Evolutionary conservation across 2,888 invertebrate genomes (phyloP), one percentile per base, ranked within the genome.

Genomic region (Ochropleura plecta): DNA sequence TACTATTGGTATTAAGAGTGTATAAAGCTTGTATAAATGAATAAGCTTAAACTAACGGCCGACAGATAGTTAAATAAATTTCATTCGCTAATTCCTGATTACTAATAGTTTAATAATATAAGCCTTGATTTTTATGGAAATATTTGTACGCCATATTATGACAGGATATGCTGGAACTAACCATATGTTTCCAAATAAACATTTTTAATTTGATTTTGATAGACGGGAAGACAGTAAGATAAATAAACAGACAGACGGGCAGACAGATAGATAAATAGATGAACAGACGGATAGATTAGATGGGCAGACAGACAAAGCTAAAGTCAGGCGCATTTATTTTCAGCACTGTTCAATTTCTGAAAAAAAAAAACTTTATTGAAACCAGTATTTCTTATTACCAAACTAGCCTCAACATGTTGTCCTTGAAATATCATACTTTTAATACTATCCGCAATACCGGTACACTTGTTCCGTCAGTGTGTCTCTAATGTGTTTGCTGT

Each of bases 401-500:
- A n/a, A 63, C 5, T 30, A 74, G 57, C 49, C 30, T 20, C 20
- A 55, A 30, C 0, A 12, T 40, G 4, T 20, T n/a, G 3, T 46
- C 46, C n/a, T 70, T 70, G 57, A 76, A 67, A 60, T 68, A 20
- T 46, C 12, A 46, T 48, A 55, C 42, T 62, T 76, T 20, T 1
- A 55, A 3, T 10, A 55, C 48, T 30, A n/a, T n/a, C 30, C 9
- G 51, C n/a, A 30, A 71, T 12, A 42, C 48, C 48, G 42, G 76
- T 46, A 57, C 20, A 16, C 63, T 72, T 42, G 59, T 65, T 78
- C 51, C 59, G 59, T 64, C 46, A 64, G 46, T 42, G 12, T 63
- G 74, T 30, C 74, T 49, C 59, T 86, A 86, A 86, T 86, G 87
- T 86, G 85, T 86, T 86, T 86, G 73, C 60, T 57, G 72, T 42